A percentile compares a stretch with the other conserved stretches of the same genome.
These are phyloP conservation scores for Bucorvus abyssinicus DNA, from an alignment of 2,797 vertebrate species.

Conservation along the genomic window DNA sequence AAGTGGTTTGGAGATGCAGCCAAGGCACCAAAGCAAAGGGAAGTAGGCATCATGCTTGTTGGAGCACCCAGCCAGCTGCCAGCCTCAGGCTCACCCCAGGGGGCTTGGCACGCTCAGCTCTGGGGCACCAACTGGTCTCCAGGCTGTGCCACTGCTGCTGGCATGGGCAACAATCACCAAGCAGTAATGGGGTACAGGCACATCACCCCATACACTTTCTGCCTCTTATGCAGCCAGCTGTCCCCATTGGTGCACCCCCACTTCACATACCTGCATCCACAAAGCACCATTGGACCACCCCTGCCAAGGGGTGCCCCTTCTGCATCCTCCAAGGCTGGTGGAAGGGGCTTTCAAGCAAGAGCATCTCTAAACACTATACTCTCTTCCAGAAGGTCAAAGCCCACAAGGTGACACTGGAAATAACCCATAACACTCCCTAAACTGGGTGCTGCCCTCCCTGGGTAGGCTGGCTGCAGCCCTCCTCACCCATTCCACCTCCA, in stretches of 20 bases:
- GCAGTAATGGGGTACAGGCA: neutral
- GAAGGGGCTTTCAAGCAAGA: neutral
- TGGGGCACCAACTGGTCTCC: neutral
- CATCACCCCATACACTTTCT: neutral
- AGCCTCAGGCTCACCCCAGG: neutral
- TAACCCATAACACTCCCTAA: fast-evolving
- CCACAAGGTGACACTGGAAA: neutral
- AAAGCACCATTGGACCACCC: neutral
- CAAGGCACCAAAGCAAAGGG: neutral
- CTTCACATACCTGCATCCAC: neutral
- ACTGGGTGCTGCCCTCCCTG: fast-evolving
- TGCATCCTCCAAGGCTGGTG: neutral
- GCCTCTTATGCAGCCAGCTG: neutral
- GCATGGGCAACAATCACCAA: neutral
- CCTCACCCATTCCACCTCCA: fast-evolving
- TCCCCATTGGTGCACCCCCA: neutral
- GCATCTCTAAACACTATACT: fast-evolving
- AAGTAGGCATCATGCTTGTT: neutral
- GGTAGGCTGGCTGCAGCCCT: neutral
- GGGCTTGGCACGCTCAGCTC: neutral
- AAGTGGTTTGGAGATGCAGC: neutral
- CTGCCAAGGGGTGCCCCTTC: neutral
- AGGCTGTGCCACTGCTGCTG: neutral
- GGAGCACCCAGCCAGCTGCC: neutral
- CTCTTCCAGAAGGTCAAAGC: neutral